Percentiles rank a stretch among this genome's conserved stretches.
These are phyloP conservation scores for Ochropacha duplaris DNA, from an alignment of 2,888 invertebrate species.

Conservation along the genomic window DNA sequence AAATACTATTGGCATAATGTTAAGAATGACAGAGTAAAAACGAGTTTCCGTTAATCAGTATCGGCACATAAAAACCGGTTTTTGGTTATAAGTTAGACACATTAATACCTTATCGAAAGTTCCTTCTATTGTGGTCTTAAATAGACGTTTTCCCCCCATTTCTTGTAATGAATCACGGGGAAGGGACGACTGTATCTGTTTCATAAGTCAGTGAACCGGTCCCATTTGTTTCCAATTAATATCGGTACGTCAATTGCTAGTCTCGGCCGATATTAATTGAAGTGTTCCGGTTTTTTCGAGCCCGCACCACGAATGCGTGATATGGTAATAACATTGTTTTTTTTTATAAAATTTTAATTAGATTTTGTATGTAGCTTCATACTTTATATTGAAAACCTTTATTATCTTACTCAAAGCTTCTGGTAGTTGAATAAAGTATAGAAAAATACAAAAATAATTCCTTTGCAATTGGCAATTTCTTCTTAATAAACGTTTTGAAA, in stretches of 20 bases:
- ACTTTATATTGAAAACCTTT: neutral
- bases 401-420: too few relatives aligned
- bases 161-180: constrained; percentile 7
- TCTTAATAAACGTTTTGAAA: too few relatives aligned
- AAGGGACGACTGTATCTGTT: constrained; percentile 35
- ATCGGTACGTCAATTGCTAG: constrained; percentile 42
- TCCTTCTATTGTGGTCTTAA: neutral
- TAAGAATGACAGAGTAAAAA: neutral
- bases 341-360: neutral
- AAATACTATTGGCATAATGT: neutral
- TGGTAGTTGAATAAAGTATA: too few relatives aligned
- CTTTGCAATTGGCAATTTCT: too few relatives aligned
- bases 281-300: constrained; percentile 56
- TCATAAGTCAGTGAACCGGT: constrained; percentile 38
- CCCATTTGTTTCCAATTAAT: constrained; percentile 49
- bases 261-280: constrained; percentile 45
- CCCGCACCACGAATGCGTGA: constrained; percentile 11
- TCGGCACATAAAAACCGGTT: neutral
- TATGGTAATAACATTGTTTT: neutral
- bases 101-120: constrained; percentile 1
- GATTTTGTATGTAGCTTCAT: neutral
- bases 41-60: neutral
- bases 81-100: neutral
- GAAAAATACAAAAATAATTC: too few relatives aligned
- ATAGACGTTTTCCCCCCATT: neutral